These are phyloP conservation scores for Falco rusticolus DNA, from an alignment of 2,797 vertebrate species.

Conservation along the genomic window DNA sequence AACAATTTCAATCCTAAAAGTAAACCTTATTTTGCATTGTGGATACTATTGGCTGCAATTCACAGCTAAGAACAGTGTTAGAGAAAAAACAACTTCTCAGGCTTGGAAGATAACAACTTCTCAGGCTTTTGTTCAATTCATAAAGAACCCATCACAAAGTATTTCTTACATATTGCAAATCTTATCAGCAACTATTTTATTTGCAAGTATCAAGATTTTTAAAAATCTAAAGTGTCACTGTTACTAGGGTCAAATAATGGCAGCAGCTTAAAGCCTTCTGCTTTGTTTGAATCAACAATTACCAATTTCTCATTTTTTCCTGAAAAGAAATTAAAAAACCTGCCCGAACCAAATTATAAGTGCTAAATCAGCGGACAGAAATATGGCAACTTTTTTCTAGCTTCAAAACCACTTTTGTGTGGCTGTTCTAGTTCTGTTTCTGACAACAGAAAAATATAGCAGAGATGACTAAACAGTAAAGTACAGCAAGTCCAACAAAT, in stretches of 20 bases:
- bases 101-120: background rate
- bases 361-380: background rate
- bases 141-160: background rate
- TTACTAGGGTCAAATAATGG: background rate
- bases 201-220: background rate
- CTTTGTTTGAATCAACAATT: background rate
- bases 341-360: background rate
- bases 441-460: background rate
- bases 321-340: background rate
- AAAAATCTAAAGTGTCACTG: background rate
- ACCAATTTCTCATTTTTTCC: background rate
- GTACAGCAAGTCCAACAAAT: background rate
- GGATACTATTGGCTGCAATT: background rate
- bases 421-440: background rate
- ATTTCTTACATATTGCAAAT: background rate
- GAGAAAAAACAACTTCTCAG: background rate
- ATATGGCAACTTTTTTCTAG: background rate
- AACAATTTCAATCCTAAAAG: background rate
- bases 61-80: background rate
- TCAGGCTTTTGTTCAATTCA: background rate
- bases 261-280: background rate
- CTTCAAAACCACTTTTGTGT: background rate
- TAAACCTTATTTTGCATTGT: background rate
- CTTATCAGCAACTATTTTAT: background rate
- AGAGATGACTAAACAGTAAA: background rate